Evolutionary conservation across 2,113 vertebrate genomes (phyloP), one percentile per base, ranked within the genome.

Genomic region (Coptodon rendalli): DNA sequence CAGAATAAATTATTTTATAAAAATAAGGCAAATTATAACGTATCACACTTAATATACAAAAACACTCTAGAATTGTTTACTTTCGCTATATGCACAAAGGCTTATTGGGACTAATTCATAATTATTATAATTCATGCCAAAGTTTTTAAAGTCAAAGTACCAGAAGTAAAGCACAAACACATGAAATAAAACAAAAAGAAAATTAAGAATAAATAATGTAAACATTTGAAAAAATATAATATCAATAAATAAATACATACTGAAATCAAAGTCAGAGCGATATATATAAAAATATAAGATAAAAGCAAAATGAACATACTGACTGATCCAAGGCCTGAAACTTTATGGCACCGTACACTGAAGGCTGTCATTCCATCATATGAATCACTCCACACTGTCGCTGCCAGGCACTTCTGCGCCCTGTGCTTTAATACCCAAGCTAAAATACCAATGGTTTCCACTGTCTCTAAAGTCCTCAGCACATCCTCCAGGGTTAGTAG

Each of bases 201-300:
- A 82, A 83, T 1, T 2, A 76, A 34, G 36, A 83, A 86, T 14
- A 43, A 80, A 86, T 54, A 52, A 5, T 81, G 40, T 17, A 81
- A 90, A 89, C 56, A 13, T 22, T n/a, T 54, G 16, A 71, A 84
- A 86, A 59, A 83, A 86, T 12, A 29, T 19, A 84, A 87, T 82
- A 87, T 66, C 4, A 82, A 89, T 86, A 73, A 86, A 90, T 80
- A 57, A 80, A 93, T 83, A 87, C 48, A 78, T 52, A 63, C 12
- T 24, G 24, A 76, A 43, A 82, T 50, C 43, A 76, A 76, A 48
- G 36, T 71, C 66, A 16, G 71, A 48, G 68, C n/a, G 5, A 53
- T 43, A 40, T 5, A 27, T 48, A 40, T 17, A 81, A 73, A 85
- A 61, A 71, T 45, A 14, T 19, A 76, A 81, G 57, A 43, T 40